Evolutionary conservation across 1,140 invertebrate genomes (phyloP), one percentile per base, ranked within the genome.

Genomic region (Leptestheria dahalacensis): DNA sequence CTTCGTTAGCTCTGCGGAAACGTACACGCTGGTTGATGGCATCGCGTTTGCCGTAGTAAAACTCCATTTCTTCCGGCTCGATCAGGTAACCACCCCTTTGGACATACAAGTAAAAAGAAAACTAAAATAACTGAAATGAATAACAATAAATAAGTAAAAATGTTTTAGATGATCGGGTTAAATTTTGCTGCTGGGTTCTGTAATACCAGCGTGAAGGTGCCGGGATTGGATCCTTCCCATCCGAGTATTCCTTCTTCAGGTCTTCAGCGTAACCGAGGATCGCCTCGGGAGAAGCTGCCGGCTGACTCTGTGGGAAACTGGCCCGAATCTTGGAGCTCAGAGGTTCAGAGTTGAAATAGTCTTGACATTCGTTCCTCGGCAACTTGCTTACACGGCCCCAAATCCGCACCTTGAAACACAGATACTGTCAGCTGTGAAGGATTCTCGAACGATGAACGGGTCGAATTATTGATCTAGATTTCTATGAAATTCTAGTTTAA

Each of bases 1-100:
- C 21, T 29, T 41, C 53, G 18, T 41, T 11, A 10, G 10, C 9
- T 6, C 26, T 26, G 26, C 20, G 23, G 53, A 56, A 56, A 56
- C 28, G 53, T 21, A 56, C 53, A 29, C 53, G 53, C 15, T 41
- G 41, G 25, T 56, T 56, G 10, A 56, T 41, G 21, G 24, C 41
- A 18, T 56, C 53, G 9, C 53, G 53, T 25, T 56, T 56, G 28
- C 53, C 53, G 23, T 33, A 18, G 20, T 56, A 56, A 56, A 56
- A 56, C 41, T 56, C 53, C 15, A 56, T 56, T 56, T 56, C 53
- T 1, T 33, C 0, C 0, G 53, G 53, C 26, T 56, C 53, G 41
- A 56, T 29, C 24, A 56, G 3, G 25, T 56, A 56, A 3, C 53
- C 53, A 9, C 53, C 26, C 53, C 53, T 56, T 26, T 26, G 1